Conservation (phyloP, 2,113 vertebrate species). For the Dasyornis broadbenti region DNA sequence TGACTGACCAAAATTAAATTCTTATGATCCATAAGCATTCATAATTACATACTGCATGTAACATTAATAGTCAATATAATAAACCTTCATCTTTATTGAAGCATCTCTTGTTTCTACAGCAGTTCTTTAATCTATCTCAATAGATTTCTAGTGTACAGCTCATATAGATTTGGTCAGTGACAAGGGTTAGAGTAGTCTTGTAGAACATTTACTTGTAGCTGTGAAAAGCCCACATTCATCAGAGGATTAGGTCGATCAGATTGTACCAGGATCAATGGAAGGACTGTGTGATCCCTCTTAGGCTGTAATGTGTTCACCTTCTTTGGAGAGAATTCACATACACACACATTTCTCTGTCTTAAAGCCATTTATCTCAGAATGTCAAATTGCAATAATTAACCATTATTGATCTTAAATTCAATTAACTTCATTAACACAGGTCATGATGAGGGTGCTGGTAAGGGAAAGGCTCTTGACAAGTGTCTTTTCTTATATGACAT, state of each 20-base stretch:
- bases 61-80: slow-evolving; percentile 76
- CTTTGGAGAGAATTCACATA: slow-evolving; percentile 69
- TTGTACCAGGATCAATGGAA: slow-evolving; percentile 85
- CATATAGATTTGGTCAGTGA: slow-evolving; percentile 76
- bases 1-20: slow-evolving; percentile 65
- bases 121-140: slow-evolving; percentile 79
- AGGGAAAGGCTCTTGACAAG: slow-evolving; percentile 77
- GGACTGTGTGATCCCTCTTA: slow-evolving; percentile 79
- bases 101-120: slow-evolving; percentile 71
- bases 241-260: slow-evolving; percentile 85
- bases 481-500: slow-evolving; percentile 73
- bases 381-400: slow-evolving; percentile 99
- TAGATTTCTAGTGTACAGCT: slow-evolving; percentile 77
- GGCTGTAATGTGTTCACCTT: slow-evolving; percentile 72
- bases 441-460: slow-evolving; percentile 81
- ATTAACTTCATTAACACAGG: slow-evolving; percentile 98
- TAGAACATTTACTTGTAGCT: slow-evolving; percentile 84
- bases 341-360: slow-evolving; percentile 74
- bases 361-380: slow-evolving; percentile 90
- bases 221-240: slow-evolving; percentile 84
- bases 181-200: slow-evolving; percentile 82
- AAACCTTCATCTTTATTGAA: slow-evolving; percentile 76
- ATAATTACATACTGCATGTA: slow-evolving; percentile 66
- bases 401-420: slow-evolving; percentile 98
- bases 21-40: slow-evolving; percentile 66